phyloP scores from a whole-genome alignment of 2,888 invertebrate species.

The Stramonita haemastoma region DNA sequence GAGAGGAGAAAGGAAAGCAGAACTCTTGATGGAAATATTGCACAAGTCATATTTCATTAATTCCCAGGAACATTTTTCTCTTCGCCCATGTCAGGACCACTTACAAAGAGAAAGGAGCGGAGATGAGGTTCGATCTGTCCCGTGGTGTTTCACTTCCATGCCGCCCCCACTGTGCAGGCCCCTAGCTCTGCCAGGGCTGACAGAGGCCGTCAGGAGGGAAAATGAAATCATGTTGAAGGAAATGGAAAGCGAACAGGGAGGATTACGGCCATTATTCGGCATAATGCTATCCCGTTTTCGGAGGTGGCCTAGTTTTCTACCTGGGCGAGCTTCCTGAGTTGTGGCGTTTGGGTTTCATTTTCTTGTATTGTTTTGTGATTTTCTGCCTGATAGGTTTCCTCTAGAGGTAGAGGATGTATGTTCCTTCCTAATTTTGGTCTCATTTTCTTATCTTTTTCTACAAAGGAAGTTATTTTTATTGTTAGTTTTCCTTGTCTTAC shows the following conservation, averaged over 20 bases:
- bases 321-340: too few species aligned
- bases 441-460: too few species aligned
- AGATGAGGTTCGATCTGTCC: conserved; percentile 3
- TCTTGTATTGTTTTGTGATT: too few species aligned
- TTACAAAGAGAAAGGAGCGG: conserved; percentile 14
- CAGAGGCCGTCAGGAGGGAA: background rate
- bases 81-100: background rate
- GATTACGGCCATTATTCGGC: conserved; percentile 24
- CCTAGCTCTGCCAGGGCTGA: background rate
- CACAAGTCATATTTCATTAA: conserved; percentile 9
- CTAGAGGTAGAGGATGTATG: too few species aligned
- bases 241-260: conserved; percentile 29
- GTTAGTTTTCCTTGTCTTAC: too few species aligned
- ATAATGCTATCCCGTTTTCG: background rate
- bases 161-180: background rate
- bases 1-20: background rate
- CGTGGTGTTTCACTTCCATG: background rate
- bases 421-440: too few species aligned
- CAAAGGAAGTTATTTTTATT: too few species aligned
- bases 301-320: too few species aligned
- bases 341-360: too few species aligned
- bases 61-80: background rate
- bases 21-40: background rate
- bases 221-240: conserved; percentile 31
- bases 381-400: too few species aligned